Conservation (phyloP, 2,113 vertebrate species). For the Mormyrus iriodes region DNA sequence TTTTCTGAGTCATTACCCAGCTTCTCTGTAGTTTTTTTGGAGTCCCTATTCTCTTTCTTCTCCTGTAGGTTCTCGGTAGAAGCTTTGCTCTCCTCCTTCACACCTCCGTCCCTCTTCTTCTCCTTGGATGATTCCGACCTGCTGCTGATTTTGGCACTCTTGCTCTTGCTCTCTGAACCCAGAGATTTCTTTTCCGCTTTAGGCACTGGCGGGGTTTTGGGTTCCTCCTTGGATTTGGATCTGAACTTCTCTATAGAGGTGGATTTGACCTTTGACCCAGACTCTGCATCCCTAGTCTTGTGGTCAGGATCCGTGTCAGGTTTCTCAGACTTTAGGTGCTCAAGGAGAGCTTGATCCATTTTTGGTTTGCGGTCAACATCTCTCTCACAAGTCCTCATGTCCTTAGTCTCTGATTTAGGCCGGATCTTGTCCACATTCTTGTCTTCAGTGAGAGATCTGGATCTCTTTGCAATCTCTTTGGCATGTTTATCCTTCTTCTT, state of each 20-base stretch:
- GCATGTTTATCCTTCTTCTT: constrained; percentile 67
- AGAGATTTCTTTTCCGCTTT: constrained; percentile 69
- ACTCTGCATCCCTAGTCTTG: constrained; percentile 64
- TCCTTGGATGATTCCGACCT: constrained; percentile 61
- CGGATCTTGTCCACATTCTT: constrained; percentile 67
- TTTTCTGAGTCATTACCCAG: constrained; percentile 50
- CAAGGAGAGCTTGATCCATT: constrained; percentile 45
- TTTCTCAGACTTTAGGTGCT: constrained; percentile 64
- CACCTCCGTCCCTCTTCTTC: constrained; percentile 59
- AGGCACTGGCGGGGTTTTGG: constrained; percentile 51
- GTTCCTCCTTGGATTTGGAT: constrained; percentile 68
- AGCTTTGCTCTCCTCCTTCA: constrained; percentile 66
- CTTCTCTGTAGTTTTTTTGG: constrained; percentile 50
- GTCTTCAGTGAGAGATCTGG: constrained; percentile 73
- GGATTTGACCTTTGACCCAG: constrained; percentile 53
- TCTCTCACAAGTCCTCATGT: constrained; percentile 54
- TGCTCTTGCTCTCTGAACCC: constrained; percentile 61
- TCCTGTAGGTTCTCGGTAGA: constrained; percentile 56
- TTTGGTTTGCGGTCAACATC: constrained; percentile 55
- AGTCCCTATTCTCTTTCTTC: constrained; percentile 44
- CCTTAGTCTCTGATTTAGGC: constrained; percentile 67
- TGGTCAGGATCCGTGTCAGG: constrained; percentile 67
- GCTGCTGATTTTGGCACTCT: constrained; percentile 46
- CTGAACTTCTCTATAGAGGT: constrained; percentile 60
- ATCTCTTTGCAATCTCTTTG: constrained; percentile 69